These are phyloP conservation scores for Mamestra configurata DNA, from an alignment of 1,140 invertebrate species.

Conservation along the genomic window DNA sequence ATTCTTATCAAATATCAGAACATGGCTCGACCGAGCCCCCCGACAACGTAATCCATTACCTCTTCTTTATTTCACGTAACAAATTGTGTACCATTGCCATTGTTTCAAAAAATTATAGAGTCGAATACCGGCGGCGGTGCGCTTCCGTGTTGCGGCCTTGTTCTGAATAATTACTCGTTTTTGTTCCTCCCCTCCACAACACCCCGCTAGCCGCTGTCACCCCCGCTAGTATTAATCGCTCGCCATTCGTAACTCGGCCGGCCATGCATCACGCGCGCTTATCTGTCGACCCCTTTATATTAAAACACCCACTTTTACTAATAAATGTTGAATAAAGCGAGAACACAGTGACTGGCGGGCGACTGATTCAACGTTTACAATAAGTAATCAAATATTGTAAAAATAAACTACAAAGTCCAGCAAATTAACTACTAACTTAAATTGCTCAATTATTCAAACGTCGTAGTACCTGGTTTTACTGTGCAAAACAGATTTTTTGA, in stretches of 20 bases:
- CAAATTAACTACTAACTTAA: too few species aligned
- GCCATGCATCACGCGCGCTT: constrained; percentile 29
- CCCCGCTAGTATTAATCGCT: not conserved
- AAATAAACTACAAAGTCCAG: too few species aligned
- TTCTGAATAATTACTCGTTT: constrained; percentile 24
- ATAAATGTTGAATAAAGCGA: constrained; percentile 1
- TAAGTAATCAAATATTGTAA: too few species aligned
- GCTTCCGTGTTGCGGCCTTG: constrained; percentile 13
- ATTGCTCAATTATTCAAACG: too few species aligned
- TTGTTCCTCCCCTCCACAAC: not conserved
- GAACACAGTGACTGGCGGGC: not conserved
- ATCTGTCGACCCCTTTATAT: constrained; percentile 18
- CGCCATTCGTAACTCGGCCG: constrained; percentile 8
- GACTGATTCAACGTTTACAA: not conserved
- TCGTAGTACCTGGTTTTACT: too few species aligned
- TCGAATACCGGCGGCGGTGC: not conserved
- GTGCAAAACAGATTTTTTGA: too few species aligned
- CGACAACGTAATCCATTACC: not conserved
- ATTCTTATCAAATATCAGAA: not conserved
- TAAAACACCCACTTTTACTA: constrained; percentile 4
- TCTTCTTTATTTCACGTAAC: not conserved
- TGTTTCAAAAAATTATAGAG: not conserved
- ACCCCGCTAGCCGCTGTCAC: not conserved
- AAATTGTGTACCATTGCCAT: not conserved
- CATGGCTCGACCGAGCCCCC: not conserved